Evolutionary conservation across 2,888 invertebrate genomes (phyloP).

Genomic region (Dione juno): DNA sequence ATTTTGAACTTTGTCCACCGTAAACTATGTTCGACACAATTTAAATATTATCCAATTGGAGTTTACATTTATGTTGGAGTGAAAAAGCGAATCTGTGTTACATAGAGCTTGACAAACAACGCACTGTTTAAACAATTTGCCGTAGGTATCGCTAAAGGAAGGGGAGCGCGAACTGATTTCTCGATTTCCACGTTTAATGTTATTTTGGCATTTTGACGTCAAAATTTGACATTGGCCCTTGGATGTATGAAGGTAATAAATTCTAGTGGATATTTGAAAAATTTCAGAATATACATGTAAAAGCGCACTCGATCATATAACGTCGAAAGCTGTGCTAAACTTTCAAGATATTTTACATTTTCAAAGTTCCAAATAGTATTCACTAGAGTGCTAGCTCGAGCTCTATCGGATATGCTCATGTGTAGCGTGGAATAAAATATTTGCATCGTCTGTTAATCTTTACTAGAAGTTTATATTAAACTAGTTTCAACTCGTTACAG

Average conservation of each 20-base stretch:
- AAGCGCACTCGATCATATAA: slow-evolving; percentile 18
- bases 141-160: too few relatives aligned
- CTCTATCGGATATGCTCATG: background rate
- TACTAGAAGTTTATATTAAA: background rate
- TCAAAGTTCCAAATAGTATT: slow-evolving; percentile 19
- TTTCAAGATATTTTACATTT: slow-evolving; percentile 20
- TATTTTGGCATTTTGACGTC: too few relatives aligned
- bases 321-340: slow-evolving; percentile 15
- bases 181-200: too few relatives aligned
- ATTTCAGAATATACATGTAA: slow-evolving; percentile 13
- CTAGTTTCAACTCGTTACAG: background rate
- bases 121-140: too few relatives aligned
- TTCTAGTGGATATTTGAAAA: background rate
- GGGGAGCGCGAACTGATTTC: too few relatives aligned
- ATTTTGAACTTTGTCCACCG: background rate
- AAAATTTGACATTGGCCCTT: background rate
- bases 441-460: slow-evolving; percentile 17
- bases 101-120: too few relatives aligned
- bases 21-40: background rate
- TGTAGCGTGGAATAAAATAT: slow-evolving; percentile 4
- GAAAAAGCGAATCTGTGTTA: too few relatives aligned
- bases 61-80: background rate
- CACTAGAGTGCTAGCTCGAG: background rate
- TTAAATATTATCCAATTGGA: background rate
- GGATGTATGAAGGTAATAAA: background rate